Percentiles rank a stretch among this genome's conserved stretches.
Evolutionary conservation across 2,113 vertebrate species (phyloP).

Genomic region (Noctilio leporinus): DNA sequence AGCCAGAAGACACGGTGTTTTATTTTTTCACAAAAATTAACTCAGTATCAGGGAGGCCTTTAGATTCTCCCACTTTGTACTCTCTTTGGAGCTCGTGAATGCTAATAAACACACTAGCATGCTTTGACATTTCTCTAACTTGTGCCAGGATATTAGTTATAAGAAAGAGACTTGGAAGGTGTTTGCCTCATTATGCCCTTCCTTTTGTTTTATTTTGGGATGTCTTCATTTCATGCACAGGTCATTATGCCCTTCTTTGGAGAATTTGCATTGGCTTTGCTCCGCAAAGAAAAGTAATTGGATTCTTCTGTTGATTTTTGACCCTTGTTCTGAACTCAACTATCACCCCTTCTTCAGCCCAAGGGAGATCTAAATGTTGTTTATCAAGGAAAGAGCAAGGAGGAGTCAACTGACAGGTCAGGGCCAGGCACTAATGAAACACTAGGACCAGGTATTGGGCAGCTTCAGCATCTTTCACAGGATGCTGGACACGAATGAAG

Average conservation of each 20-base stretch:
- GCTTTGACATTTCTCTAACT: background rate
- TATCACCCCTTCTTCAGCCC: background rate
- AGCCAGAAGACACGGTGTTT: background rate
- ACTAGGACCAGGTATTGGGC: background rate
- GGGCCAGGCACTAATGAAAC: background rate
- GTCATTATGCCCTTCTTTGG: background rate
- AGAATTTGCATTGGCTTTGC: background rate
- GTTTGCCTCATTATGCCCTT: background rate
- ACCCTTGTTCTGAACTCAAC: background rate
- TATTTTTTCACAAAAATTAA: background rate
- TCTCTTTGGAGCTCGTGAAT: background rate
- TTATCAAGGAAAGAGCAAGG: background rate
- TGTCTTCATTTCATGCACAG: background rate
- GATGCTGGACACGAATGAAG: constrained; percentile 27
- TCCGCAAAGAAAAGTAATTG: background rate
- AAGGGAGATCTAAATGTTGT: background rate
- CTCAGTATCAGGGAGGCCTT: background rate
- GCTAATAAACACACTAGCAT: background rate
- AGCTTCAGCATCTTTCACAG: constrained; percentile 8
- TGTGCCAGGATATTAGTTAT: background rate
- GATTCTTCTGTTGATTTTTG: background rate
- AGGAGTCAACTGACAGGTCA: background rate
- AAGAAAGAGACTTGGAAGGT: background rate
- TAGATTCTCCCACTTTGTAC: background rate
- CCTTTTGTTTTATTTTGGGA: background rate